phyloP scores from a whole-genome alignment of 2,797 vertebrate species.

The Oreochromis grahami region DNA sequence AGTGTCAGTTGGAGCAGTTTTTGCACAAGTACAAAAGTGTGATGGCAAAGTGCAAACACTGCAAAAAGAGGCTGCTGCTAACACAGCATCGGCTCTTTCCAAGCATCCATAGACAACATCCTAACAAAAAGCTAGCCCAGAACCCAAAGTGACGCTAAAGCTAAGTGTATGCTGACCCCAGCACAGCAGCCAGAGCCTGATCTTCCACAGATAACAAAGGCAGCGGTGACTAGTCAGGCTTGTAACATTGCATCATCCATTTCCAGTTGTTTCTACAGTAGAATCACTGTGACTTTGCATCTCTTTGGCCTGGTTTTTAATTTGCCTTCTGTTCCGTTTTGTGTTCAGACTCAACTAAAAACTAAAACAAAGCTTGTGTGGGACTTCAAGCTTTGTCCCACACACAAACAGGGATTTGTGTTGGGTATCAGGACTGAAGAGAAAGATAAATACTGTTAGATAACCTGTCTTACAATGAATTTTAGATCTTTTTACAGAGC shows the following conservation, averaged over 20 bases:
- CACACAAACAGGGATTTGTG: not conserved
- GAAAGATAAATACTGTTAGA: not conserved
- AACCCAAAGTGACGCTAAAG: not conserved
- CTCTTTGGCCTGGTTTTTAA: not conserved
- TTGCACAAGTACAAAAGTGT: too few species aligned
- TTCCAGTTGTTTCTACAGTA: not conserved
- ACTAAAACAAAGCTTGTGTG: not conserved
- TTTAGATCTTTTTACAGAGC: not conserved
- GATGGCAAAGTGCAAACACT: not conserved
- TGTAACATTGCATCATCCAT: not conserved
- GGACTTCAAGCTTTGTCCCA: not conserved
- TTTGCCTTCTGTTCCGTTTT: not conserved
- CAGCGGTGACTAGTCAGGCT: not conserved
- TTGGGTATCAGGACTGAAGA: not conserved
- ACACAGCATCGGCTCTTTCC: not conserved
- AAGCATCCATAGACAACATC: not conserved
- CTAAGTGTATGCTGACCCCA: not conserved
- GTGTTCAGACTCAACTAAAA: not conserved
- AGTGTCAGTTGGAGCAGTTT: not conserved
- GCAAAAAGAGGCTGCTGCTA: not conserved
- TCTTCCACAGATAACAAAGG: not conserved
- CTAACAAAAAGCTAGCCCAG: not conserved
- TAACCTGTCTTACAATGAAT: not conserved
- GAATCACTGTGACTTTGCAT: fast-evolving
- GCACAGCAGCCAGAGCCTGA: not conserved